These are phyloP conservation scores for Crotophaga sulcirostris DNA, from an alignment of 2,113 vertebrate species.

Conservation along the genomic window DNA sequence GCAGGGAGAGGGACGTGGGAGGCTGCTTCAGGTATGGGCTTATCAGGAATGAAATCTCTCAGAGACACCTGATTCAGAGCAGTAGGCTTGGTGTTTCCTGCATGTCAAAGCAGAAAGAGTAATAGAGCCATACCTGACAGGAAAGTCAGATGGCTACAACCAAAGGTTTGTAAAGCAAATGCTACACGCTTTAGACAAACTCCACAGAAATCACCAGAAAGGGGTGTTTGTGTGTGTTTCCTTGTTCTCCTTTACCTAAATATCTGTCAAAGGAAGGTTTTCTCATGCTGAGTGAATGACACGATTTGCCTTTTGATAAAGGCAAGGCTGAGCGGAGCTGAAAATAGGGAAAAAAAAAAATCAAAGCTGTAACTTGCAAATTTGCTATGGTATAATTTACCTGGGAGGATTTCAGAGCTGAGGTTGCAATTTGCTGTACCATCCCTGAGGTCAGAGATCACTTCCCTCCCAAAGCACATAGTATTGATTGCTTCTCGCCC, in stretches of 20 bases:
- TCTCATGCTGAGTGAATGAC: neutral
- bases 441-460: neutral
- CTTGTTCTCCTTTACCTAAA: neutral
- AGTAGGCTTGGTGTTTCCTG: neutral
- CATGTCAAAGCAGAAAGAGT: neutral
- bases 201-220: neutral
- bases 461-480: neutral
- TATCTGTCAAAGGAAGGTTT: neutral
- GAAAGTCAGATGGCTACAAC: neutral
- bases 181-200: neutral
- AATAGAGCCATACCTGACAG: neutral
- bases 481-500: neutral
- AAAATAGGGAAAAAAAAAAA: neutral
- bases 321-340: neutral
- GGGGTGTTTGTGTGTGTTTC: neutral
- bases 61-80: accelerated
- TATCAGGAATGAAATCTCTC: neutral
- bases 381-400: neutral
- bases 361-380: neutral
- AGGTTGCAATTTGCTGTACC: neutral
- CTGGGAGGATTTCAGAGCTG: neutral
- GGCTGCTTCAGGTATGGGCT: neutral
- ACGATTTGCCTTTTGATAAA: neutral
- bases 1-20: neutral
- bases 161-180: neutral